A percentile compares a stretch with the other conserved stretches of the same genome.
phyloP scores from a whole-genome alignment of 2,797 vertebrate genomes.

The Sebastes miniatus region DNA sequence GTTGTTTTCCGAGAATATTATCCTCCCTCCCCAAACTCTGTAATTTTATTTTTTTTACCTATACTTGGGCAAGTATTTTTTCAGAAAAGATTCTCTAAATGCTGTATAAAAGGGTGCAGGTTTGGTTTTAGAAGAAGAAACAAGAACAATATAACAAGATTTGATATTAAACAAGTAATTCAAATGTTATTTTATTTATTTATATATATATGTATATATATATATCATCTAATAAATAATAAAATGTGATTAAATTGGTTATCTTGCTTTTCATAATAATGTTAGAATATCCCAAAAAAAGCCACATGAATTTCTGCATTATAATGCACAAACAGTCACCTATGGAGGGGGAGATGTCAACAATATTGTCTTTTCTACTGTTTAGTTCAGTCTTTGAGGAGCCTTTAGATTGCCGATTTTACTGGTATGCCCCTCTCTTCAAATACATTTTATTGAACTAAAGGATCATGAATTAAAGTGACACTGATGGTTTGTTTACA shows the following conservation, averaged over 20 bases:
- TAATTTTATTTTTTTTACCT: too few species aligned
- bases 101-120: too few species aligned
- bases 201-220: background rate
- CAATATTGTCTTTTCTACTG: too few species aligned
- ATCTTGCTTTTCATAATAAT: background rate
- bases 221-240: background rate
- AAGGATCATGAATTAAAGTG: background rate
- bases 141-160: background rate
- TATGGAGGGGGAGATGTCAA: too few species aligned
- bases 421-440: background rate
- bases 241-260: background rate
- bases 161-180: background rate
- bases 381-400: background rate
- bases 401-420: background rate
- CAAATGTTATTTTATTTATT: background rate
- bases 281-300: background rate
- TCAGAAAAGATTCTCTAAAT: background rate
- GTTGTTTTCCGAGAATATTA: too few species aligned
- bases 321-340: too few species aligned
- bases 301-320: background rate
- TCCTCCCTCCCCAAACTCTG: too few species aligned
- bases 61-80: background rate
- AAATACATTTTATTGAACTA: background rate
- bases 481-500: background rate
- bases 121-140: background rate